A percentile compares a stretch with the other conserved stretches of the same genome.
These are phyloP conservation scores for Vanessa tameamea DNA, from an alignment of 1,140 invertebrate genomes.

Conservation along the genomic window DNA sequence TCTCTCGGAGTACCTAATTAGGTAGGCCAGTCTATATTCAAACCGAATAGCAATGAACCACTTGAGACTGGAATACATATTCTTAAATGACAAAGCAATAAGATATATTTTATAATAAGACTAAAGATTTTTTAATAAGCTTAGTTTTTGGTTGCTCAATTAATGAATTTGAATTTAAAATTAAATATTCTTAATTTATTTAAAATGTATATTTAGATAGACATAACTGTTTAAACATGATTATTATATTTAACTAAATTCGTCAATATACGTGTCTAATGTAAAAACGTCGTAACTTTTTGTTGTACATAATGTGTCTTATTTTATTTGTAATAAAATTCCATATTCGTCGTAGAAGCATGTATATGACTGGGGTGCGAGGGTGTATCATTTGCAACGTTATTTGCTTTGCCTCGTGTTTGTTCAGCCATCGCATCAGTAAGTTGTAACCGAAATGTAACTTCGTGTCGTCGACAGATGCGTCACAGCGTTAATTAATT, in stretches of 20 bases:
- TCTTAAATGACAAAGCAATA: constrained; percentile 4
- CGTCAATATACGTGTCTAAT: neutral
- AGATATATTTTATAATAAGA: neutral
- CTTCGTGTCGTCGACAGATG: constrained; percentile 48
- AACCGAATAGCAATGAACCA: constrained; percentile 59
- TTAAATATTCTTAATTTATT: too few species aligned
- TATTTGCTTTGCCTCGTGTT: constrained; percentile 59
- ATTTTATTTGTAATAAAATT: neutral
- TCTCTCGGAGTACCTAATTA: constrained; percentile 59
- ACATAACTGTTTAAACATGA: too few species aligned
- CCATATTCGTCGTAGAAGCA: neutral
- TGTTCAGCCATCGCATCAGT: constrained; percentile 41
- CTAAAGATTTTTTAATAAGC: neutral
- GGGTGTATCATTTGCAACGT: constrained; percentile 55
- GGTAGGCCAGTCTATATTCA: constrained; percentile 55
- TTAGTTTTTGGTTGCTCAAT: too few species aligned
- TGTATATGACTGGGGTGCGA: constrained; percentile 38
- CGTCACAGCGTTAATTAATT: constrained; percentile 48
- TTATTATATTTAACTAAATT: too few species aligned
- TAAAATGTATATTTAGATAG: too few species aligned
- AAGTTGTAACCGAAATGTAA: constrained; percentile 43
- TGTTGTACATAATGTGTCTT: neutral
- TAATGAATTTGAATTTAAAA: too few species aligned
- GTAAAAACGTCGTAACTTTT: neutral
- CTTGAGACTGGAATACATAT: constrained; percentile 7